Evolutionary conservation across 2,113 vertebrate genomes (phyloP).

Genomic region (Lamprotornis superbus): DNA sequence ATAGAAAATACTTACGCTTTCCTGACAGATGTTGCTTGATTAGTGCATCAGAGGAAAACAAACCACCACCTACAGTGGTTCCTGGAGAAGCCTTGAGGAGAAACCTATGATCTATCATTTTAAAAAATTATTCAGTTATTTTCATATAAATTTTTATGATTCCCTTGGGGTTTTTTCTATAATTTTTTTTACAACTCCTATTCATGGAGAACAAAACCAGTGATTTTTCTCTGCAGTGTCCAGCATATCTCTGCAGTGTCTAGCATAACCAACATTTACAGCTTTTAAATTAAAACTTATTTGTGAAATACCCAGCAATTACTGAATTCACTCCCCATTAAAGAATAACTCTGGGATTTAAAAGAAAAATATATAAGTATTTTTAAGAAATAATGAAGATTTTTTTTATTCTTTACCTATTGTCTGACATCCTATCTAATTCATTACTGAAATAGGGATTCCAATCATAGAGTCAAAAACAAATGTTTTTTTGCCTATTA

Average conservation of each 20-base stretch:
- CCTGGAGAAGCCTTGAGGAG: conserved; percentile 58
- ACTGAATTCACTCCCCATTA: neutral
- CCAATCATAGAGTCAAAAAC: neutral
- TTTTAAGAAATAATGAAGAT: neutral
- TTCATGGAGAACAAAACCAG: neutral
- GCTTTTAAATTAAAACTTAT: neutral
- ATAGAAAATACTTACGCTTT: conserved; percentile 60
- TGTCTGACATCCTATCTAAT: neutral
- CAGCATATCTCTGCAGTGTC: neutral
- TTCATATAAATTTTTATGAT: neutral
- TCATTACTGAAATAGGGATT: neutral
- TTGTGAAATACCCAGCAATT: neutral
- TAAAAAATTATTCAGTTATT: neutral
- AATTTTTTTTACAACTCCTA: neutral
- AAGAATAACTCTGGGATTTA: neutral
- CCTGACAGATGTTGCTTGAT: conserved; percentile 60
- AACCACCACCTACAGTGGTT: conserved; percentile 59
- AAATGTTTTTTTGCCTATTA: neutral
- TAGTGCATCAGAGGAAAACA: conserved; percentile 59
- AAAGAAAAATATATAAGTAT: neutral
- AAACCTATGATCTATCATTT: conserved; percentile 30
- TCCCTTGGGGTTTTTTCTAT: neutral
- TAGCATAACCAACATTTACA: neutral
- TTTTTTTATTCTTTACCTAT: neutral
- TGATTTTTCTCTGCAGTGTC: neutral